Evolutionary conservation across 2,888 invertebrate genomes (phyloP).

Genomic region (Athrips mouffetella): DNA sequence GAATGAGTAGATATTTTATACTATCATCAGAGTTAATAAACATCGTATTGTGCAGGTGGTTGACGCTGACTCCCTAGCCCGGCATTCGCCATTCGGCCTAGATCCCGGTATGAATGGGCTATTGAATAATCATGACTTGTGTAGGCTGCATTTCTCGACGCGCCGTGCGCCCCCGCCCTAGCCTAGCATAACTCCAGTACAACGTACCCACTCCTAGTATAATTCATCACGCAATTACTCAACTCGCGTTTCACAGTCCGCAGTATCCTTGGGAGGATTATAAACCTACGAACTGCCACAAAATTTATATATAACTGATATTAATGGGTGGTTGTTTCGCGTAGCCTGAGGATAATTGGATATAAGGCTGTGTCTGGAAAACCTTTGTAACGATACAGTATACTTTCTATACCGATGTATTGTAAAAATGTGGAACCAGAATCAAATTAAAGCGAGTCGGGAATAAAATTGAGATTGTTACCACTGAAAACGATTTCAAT

Average conservation of each 20-base stretch:
- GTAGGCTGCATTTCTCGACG: slow-evolving; percentile 52
- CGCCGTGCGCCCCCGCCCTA: slow-evolving; percentile 29
- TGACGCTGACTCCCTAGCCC: slow-evolving; percentile 52
- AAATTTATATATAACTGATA: neutral
- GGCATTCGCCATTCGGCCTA: slow-evolving; percentile 64
- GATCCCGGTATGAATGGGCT: slow-evolving; percentile 49
- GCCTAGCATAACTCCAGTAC: slow-evolving; percentile 4
- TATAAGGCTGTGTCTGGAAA: too few relatives aligned
- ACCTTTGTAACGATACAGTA: too few relatives aligned
- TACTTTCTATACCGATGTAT: too few relatives aligned
- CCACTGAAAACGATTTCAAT: neutral
- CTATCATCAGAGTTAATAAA: neutral
- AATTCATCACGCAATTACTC: slow-evolving; percentile 13
- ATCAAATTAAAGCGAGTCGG: too few relatives aligned
- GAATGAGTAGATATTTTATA: too few relatives aligned
- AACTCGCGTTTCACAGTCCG: neutral
- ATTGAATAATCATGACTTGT: slow-evolving; percentile 72
- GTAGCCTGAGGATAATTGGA: too few relatives aligned
- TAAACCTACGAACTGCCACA: slow-evolving; percentile 1
- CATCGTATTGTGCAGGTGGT: neutral
- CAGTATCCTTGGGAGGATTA: neutral
- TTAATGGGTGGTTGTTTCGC: neutral
- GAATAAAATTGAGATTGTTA: too few relatives aligned
- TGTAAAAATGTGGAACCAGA: too few relatives aligned
- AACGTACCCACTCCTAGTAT: slow-evolving; percentile 7